Conservation (phyloP, 2,113 vertebrate genomes). For the Beaufortia kweichowensis region DNA sequence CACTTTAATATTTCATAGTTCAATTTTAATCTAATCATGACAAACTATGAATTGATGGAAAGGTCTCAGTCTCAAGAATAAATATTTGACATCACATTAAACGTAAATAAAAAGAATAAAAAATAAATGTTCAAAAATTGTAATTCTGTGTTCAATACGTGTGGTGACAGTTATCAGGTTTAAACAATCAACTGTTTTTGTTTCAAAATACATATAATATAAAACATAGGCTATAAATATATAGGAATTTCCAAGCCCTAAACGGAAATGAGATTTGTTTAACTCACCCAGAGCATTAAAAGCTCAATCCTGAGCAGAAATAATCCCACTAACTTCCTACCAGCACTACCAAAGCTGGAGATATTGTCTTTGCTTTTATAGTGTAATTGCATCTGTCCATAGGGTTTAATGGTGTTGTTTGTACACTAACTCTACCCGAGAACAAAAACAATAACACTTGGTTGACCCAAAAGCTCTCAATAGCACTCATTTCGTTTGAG, state of each 20-base stretch:
- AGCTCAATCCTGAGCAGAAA: constrained; percentile 31
- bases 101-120: too few species aligned
- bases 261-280: background rate
- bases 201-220: too few species aligned
- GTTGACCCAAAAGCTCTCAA: constrained; percentile 29
- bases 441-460: constrained; percentile 14
- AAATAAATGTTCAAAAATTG: too few species aligned
- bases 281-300: constrained; percentile 48
- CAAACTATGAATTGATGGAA: too few species aligned
- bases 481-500: background rate
- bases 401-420: constrained; percentile 53
- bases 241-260: background rate
- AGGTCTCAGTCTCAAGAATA: too few species aligned
- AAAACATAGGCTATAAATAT: too few species aligned
- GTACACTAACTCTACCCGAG: constrained; percentile 42
- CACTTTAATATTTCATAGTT: too few species aligned
- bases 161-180: too few species aligned
- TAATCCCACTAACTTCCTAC: constrained; percentile 32
- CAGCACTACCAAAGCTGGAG: constrained; percentile 38
- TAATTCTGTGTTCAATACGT: too few species aligned
- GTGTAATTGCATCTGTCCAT: constrained; percentile 52
- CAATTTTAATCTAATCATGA: too few species aligned
- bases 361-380: constrained; percentile 65
- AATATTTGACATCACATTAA: too few species aligned
- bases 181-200: too few species aligned